Conservation (phyloP, 2,113 vertebrate species). For the Mustela lutreola region DNA sequence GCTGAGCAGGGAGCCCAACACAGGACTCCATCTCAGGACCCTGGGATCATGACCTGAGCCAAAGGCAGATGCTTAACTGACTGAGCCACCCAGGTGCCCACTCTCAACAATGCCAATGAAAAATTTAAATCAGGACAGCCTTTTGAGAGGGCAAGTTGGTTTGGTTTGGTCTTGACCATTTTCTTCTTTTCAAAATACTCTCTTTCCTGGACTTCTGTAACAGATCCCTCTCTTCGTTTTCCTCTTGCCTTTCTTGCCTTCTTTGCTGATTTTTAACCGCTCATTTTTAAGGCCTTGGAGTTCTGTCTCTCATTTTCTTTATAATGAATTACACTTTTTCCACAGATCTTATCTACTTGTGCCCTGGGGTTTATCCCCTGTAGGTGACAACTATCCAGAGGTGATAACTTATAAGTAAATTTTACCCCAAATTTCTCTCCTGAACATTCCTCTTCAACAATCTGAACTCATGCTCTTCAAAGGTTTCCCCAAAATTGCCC, state of each 20-base stretch:
- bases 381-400: not conserved
- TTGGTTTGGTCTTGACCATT: not conserved
- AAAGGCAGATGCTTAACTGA: no score
- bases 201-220: not conserved
- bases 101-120: not conserved
- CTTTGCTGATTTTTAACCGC: conserved; percentile 34
- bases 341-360: not conserved
- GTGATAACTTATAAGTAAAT: not conserved
- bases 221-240: not conserved
- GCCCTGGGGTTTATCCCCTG: not conserved
- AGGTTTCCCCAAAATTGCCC: not conserved
- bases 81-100: not conserved
- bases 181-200: conserved; percentile 49
- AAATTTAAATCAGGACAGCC: not conserved
- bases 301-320: conserved; percentile 9
- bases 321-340: conserved; percentile 24
- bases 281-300: not conserved
- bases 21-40: no score
- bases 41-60: no score
- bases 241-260: not conserved
- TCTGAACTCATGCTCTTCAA: conserved; percentile 31
- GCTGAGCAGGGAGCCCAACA: no score
- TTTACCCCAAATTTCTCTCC: conserved; percentile 5
- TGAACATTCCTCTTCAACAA: conserved; percentile 14
- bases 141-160: not conserved